A percentile compares a stretch with the other conserved stretches of the same genome.
These are phyloP conservation scores for Conopomorpha cramerella DNA, from an alignment of 1,140 invertebrate genomes.

Conservation along the genomic window DNA sequence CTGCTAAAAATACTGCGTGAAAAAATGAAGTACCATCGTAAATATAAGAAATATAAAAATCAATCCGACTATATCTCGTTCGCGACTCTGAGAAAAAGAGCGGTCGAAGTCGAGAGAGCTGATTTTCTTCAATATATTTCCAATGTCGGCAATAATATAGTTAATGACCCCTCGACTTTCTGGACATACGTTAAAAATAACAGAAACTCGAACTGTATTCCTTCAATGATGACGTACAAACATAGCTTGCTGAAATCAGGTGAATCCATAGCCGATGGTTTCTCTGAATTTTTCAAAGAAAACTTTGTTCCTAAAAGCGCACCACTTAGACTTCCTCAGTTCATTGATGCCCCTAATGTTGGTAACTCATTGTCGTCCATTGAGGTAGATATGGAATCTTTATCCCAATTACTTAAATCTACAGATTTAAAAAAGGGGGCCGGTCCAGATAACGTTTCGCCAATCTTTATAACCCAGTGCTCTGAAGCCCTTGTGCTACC, in stretches of 20 bases:
- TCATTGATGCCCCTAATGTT: no score
- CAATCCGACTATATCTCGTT: neutral
- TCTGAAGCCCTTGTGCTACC: constrained; percentile 8
- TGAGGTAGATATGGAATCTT: no score
- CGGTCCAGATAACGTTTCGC: constrained; percentile 9
- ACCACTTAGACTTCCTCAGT: no score
- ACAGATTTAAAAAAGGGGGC: neutral
- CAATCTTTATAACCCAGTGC: constrained; percentile 12
- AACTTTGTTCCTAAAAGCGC: constrained; percentile 3
- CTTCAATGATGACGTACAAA: constrained; percentile 6
- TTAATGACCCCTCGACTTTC: constrained; percentile 6
- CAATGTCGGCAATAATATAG: constrained; percentile 5
- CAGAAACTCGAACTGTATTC: neutral
- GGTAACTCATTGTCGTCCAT: no score
- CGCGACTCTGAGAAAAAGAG: constrained; percentile 4
- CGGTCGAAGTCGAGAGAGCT: constrained; percentile 4
- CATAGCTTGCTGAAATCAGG: constrained; percentile 2
- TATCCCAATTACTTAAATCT: no score
- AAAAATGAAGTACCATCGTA: constrained; percentile 9
- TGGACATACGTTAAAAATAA: constrained; percentile 8
- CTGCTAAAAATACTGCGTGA: constrained; percentile 7
- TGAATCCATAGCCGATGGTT: constrained; percentile 7
- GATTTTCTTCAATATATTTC: constrained; percentile 7
- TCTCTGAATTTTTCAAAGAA: constrained; percentile 8
- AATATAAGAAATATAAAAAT: constrained; percentile 8